A percentile compares a stretch with the other conserved stretches of the same genome.
phyloP scores from a whole-genome alignment of 2,113 vertebrate species.

The Epinephelus moara region DNA sequence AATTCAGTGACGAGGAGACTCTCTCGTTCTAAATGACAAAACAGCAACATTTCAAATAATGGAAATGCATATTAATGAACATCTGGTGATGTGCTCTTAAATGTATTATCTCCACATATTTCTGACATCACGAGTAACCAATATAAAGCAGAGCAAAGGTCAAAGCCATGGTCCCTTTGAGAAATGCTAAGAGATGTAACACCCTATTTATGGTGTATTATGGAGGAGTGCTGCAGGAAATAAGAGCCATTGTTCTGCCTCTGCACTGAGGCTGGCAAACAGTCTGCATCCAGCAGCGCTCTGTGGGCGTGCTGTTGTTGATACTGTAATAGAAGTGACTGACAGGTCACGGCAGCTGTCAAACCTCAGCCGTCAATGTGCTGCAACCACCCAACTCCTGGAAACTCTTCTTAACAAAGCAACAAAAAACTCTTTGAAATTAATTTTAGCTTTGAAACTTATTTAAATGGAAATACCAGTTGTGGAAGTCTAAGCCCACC shows the following conservation, averaged over 20 bases:
- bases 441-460: constrained; percentile 38
- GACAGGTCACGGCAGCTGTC: constrained; percentile 71
- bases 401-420: constrained; percentile 30
- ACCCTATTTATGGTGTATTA: constrained; percentile 14
- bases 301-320: constrained; percentile 67
- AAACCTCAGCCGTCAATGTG: constrained; percentile 49
- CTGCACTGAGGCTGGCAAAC: constrained; percentile 62
- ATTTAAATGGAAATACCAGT: background rate
- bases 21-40: background rate
- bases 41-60: background rate
- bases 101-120: too few relatives aligned
- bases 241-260: constrained; percentile 61
- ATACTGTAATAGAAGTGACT: constrained; percentile 74
- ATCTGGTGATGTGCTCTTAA: background rate
- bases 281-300: constrained; percentile 68
- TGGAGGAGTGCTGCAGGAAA: constrained; percentile 46
- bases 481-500: background rate
- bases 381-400: constrained; percentile 32
- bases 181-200: constrained; percentile 2
- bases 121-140: background rate
- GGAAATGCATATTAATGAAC: background rate
- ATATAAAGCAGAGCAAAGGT: background rate
- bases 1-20: background rate
- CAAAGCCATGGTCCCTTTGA: background rate
- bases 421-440: constrained; percentile 13